A percentile compares a stretch with the other conserved stretches of the same genome.
phyloP scores from a whole-genome alignment of 2,888 invertebrate genomes.

The Aproaerema taeniolella region DNA sequence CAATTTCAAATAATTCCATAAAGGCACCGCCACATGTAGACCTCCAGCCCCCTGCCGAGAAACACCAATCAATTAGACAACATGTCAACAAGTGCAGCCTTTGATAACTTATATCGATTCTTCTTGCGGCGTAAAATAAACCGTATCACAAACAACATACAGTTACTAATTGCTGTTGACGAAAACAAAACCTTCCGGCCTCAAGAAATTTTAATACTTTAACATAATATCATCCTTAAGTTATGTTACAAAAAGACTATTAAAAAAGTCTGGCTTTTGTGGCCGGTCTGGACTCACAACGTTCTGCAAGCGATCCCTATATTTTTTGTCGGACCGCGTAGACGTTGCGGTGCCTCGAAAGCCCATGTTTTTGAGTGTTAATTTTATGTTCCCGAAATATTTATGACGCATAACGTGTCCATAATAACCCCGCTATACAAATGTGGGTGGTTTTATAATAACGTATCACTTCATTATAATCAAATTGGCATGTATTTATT shows the following conservation, averaged over 20 bases:
- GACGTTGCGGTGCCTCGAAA: conserved; percentile 74
- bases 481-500: conserved; percentile 16
- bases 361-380: conserved; percentile 74
- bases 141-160: conserved; percentile 54
- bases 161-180: conserved; percentile 42
- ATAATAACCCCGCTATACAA: conserved; percentile 70
- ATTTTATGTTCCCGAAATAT: conserved; percentile 77
- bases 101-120: conserved; percentile 48
- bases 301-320: conserved; percentile 66
- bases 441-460: conserved; percentile 71
- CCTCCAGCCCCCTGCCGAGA: conserved; percentile 67
- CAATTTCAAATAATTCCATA: conserved; percentile 72
- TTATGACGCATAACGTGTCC: conserved; percentile 75
- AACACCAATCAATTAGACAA: conserved; percentile 77
- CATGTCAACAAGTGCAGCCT: conserved; percentile 77
- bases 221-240: conserved; percentile 32
- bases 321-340: conserved; percentile 62
- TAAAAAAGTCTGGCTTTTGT: conserved; percentile 28
- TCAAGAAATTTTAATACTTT: conserved; percentile 20
- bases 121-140: conserved; percentile 45
- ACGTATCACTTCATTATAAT: conserved; percentile 68
- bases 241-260: conserved; percentile 17
- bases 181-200: conserved; percentile 33
- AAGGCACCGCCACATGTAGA: conserved; percentile 65
- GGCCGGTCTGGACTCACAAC: conserved; percentile 39